phyloP scores from a whole-genome alignment of 2,888 invertebrate species.

The Meteorus cinctellus region DNA sequence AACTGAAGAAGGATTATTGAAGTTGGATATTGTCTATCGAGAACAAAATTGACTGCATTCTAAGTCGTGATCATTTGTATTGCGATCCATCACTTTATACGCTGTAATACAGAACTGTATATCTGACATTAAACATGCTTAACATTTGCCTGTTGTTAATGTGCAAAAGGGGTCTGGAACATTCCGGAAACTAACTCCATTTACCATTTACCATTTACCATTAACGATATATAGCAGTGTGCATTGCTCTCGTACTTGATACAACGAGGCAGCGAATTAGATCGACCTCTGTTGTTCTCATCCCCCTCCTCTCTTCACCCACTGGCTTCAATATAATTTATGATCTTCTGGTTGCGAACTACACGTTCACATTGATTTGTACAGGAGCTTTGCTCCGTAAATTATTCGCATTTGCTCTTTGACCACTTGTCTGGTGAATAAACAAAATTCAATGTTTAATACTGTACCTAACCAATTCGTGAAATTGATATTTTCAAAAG shows the following conservation, averaged over 20 bases:
- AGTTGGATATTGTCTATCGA: too few relatives aligned
- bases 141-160: constrained; percentile 54
- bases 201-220: constrained; percentile 56
- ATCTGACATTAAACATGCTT: not conserved
- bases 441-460: not conserved
- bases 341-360: constrained; percentile 50
- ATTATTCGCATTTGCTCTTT: not conserved
- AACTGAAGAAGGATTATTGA: too few relatives aligned
- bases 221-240: constrained; percentile 37
- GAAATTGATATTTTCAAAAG: not conserved
- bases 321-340: constrained; percentile 60
- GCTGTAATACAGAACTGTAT: not conserved
- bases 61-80: not conserved
- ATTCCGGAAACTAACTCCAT: constrained; percentile 65
- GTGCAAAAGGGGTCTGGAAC: constrained; percentile 59
- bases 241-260: constrained; percentile 39
- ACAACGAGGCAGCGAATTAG: constrained; percentile 56
- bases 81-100: not conserved
- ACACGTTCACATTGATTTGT: constrained; percentile 57
- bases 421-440: not conserved
- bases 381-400: not conserved
- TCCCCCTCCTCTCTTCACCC: constrained; percentile 49
- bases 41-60: too few relatives aligned
- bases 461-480: not conserved
- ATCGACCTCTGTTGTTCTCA: constrained; percentile 44